A percentile compares a stretch with the other conserved stretches of the same genome.
Evolutionary conservation across 1,140 invertebrate genomes (phyloP).

Genomic region (Eupristina koningsbergeri): DNA sequence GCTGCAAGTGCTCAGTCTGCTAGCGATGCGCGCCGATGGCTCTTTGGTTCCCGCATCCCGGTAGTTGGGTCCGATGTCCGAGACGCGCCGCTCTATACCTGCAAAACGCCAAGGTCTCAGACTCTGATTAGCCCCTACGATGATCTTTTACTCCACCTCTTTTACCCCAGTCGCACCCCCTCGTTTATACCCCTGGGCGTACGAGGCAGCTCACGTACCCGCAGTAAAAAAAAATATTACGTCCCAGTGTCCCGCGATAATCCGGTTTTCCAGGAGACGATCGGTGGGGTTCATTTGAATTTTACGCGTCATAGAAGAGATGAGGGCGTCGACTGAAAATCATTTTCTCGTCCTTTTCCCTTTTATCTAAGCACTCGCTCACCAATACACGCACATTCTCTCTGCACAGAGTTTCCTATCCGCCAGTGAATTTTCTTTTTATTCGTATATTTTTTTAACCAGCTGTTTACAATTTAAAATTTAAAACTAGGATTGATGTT

Average conservation of each 20-base stretch:
- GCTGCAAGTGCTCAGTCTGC: slow-evolving; percentile 64
- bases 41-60: slow-evolving; percentile 52
- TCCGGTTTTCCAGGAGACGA: background rate
- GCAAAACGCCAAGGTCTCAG: background rate
- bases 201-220: background rate
- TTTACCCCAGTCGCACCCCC: no score
- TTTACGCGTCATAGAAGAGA: background rate
- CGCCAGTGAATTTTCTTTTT: background rate
- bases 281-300: background rate
- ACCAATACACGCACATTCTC: no score
- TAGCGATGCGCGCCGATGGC: slow-evolving; percentile 58
- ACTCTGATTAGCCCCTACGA: background rate
- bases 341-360: background rate
- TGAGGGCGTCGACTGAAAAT: background rate
- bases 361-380: no score
- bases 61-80: slow-evolving; percentile 62
- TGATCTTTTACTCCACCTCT: background rate
- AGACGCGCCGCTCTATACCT: slow-evolving; percentile 63
- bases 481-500: background rate
- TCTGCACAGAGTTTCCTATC: no score
- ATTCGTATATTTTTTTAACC: background rate
- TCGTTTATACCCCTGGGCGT: background rate
- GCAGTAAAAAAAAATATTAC: slow-evolving; percentile 1
- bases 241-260: background rate
- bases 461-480: background rate